Percentiles rank a stretch among this genome's conserved stretches.
phyloP scores from a whole-genome alignment of 2,888 invertebrate species.

The Ophonus ardosiacus region DNA sequence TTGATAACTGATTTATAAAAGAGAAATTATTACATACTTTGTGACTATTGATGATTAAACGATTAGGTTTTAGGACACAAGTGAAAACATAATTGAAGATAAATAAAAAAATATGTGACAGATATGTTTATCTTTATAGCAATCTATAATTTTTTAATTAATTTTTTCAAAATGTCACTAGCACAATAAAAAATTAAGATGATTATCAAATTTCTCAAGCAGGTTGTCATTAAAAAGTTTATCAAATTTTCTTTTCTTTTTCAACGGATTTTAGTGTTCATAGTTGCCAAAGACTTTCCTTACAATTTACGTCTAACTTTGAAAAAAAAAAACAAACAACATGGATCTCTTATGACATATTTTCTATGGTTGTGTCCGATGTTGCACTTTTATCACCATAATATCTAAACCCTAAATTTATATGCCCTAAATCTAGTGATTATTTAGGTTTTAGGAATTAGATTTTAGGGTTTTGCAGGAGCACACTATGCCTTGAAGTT shows the following conservation, averaged over 20 bases:
- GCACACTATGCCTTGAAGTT: too few relatives aligned
- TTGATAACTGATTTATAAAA: neutral
- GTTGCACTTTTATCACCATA: too few relatives aligned
- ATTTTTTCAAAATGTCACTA: slow-evolving; percentile 2
- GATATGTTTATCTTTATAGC: neutral
- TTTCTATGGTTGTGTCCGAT: too few relatives aligned
- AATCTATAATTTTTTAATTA: neutral
- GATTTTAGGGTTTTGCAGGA: too few relatives aligned
- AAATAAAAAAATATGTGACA: slow-evolving; percentile 1
- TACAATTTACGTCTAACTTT: too few relatives aligned
- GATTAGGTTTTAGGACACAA: neutral
- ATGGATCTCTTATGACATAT: too few relatives aligned
- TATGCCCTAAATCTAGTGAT: too few relatives aligned
- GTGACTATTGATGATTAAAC: neutral
- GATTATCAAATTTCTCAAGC: neutral
- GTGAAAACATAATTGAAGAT: neutral
- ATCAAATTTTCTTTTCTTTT: neutral
- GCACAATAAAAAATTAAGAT: neutral
- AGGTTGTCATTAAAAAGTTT: neutral
- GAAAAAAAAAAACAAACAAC: too few relatives aligned
- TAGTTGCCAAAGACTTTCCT: too few relatives aligned
- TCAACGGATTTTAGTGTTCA: neutral
- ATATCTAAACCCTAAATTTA: too few relatives aligned
- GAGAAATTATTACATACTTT: neutral
- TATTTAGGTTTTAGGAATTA: too few relatives aligned